A percentile compares a stretch with the other conserved stretches of the same genome.
Evolutionary conservation across 2,888 invertebrate species (phyloP).

Genomic region (Hipparchia semele): DNA sequence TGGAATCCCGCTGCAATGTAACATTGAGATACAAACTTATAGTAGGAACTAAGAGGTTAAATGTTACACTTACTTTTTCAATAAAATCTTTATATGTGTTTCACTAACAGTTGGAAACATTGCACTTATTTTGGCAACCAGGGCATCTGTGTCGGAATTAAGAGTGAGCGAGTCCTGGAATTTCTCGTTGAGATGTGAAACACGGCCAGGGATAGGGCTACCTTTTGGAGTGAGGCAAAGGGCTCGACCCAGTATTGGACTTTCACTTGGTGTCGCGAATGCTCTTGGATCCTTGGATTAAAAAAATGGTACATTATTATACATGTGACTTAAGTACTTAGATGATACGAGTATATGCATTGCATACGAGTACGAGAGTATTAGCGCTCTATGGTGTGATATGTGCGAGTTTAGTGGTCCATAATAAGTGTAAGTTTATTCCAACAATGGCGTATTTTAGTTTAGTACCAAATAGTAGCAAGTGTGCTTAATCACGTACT

Average conservation of each 20-base stretch:
- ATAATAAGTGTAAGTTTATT: too few relatives aligned
- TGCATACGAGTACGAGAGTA: too few relatives aligned
- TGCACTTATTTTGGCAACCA: slow-evolving; percentile 91
- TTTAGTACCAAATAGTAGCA: too few relatives aligned
- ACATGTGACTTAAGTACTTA: neutral
- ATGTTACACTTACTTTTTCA: slow-evolving; percentile 90
- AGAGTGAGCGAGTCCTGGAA: slow-evolving; percentile 86
- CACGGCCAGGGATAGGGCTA: slow-evolving; percentile 76
- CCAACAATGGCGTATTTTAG: too few relatives aligned
- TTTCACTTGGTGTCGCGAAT: slow-evolving; percentile 70
- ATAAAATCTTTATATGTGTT: slow-evolving; percentile 91
- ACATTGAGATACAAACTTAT: too few relatives aligned
- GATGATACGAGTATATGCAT: too few relatives aligned
- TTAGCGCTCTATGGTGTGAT: too few relatives aligned
- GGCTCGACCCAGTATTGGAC: slow-evolving; percentile 73
- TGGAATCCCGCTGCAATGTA: too few relatives aligned
- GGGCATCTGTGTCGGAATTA: slow-evolving; percentile 86
- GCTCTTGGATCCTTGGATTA: slow-evolving; percentile 60
- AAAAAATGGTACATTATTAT: slow-evolving; percentile 21
- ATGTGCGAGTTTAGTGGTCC: too few relatives aligned
- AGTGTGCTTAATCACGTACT: too few relatives aligned
- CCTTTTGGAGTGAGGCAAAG: slow-evolving; percentile 76
- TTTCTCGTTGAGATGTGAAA: slow-evolving; percentile 76
- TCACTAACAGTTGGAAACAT: slow-evolving; percentile 96
- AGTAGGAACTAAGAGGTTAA: neutral